phyloP scores from a whole-genome alignment of 2,888 invertebrate genomes.

The Nephrocerus scutellatus region DNA sequence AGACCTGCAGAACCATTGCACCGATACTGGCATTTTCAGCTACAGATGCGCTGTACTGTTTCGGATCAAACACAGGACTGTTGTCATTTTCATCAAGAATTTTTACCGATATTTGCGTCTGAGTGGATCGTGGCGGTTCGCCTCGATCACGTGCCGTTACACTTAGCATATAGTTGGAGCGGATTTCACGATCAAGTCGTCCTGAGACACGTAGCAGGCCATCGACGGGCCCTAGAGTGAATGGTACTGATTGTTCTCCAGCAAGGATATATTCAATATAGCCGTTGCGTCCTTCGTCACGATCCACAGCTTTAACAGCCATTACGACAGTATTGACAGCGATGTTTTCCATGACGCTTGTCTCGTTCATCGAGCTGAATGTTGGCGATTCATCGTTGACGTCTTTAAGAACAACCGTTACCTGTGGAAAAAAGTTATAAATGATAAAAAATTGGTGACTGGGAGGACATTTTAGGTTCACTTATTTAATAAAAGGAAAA shows the following conservation, averaged over 20 bases:
- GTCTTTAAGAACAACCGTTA: constrained; percentile 78
- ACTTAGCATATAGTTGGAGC: constrained; percentile 65
- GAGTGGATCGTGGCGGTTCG: constrained; percentile 68
- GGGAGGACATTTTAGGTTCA: constrained; percentile 4
- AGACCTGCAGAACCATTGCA: constrained; percentile 81
- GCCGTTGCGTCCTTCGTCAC: constrained; percentile 85
- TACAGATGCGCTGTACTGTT: constrained; percentile 82
- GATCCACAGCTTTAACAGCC: constrained; percentile 82
- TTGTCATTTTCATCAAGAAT: constrained; percentile 87
- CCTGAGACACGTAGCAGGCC: constrained; percentile 79
- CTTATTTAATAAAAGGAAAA: constrained; percentile 1
- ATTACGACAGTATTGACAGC: constrained; percentile 79
- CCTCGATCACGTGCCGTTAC: constrained; percentile 85
- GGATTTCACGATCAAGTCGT: constrained; percentile 76
- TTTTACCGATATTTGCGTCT: constrained; percentile 62
- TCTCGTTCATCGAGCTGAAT: constrained; percentile 73
- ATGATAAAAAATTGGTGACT: constrained; percentile 9
- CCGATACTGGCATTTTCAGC: constrained; percentile 93
- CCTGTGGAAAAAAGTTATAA: constrained; percentile 52
- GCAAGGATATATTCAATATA: constrained; percentile 80
- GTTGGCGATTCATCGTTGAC: constrained; percentile 88
- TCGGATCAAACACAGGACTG: constrained; percentile 80
- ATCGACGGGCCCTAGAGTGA: constrained; percentile 79
- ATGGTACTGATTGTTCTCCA: constrained; percentile 52
- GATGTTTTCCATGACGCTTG: constrained; percentile 76